Evolutionary conservation across 2,888 invertebrate genomes (phyloP).

Genomic region (Hypercompe scribonia): DNA sequence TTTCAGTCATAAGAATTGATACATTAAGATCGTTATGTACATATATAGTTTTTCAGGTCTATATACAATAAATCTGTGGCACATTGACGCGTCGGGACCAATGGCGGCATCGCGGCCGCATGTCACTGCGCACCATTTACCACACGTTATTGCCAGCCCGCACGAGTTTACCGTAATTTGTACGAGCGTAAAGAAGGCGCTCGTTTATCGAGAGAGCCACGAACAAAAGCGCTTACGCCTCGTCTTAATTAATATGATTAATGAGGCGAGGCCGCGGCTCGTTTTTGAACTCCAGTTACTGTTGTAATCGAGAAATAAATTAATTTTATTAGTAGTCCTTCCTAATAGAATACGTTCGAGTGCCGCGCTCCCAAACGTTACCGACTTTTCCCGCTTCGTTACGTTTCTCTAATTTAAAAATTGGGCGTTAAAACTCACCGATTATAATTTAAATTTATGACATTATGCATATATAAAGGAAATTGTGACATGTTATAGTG

Average conservation of each 20-base stretch:
- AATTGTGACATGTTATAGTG: conserved; percentile 71
- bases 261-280: conserved; percentile 78
- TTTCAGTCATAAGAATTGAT: not conserved
- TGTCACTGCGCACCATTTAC: conserved; percentile 51
- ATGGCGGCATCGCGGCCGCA: conserved; percentile 30
- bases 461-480: conserved; percentile 75
- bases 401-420: conserved; percentile 81
- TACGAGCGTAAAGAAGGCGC: conserved; percentile 64
- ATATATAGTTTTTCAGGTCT: not conserved
- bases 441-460: conserved; percentile 82
- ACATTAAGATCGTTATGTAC: not conserved
- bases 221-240: conserved; percentile 82
- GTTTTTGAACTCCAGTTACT: conserved; percentile 81
- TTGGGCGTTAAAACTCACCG: conserved; percentile 82
- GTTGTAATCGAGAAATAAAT: conserved; percentile 85
- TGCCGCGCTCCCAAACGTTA: conserved; percentile 66
- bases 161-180: conserved; percentile 68
- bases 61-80: conserved; percentile 12
- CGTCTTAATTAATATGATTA: conserved; percentile 86
- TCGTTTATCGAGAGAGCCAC: conserved; percentile 76
- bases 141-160: conserved; percentile 61
- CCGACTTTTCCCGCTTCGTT: conserved; percentile 71
- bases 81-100: not conserved
- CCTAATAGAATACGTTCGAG: conserved; percentile 79
- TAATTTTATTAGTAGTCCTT: conserved; percentile 84